phyloP scores from a whole-genome alignment of 2,113 vertebrate species.

The Tor tambroides region DNA sequence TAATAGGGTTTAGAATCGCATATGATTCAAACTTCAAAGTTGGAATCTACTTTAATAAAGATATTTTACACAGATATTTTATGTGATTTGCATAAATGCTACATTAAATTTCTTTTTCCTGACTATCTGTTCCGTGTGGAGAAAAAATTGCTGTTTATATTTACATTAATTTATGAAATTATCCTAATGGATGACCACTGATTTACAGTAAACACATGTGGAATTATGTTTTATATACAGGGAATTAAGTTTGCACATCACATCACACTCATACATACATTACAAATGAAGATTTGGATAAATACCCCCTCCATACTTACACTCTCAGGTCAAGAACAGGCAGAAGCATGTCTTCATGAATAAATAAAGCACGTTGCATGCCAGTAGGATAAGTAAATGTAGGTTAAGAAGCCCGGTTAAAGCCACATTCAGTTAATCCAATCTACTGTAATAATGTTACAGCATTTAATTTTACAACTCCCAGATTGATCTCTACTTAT shows the following conservation, averaged over 20 bases:
- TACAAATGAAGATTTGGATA: not conserved
- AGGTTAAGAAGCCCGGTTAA: constrained; percentile 12
- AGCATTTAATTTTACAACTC: not conserved
- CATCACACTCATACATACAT: not conserved
- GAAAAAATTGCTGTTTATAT: too few species aligned
- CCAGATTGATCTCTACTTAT: not conserved
- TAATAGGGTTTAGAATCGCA: too few species aligned
- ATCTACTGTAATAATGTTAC: not conserved
- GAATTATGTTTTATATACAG: not conserved
- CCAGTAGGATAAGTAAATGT: not conserved
- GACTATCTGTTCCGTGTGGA: too few species aligned
- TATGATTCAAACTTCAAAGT: too few species aligned
- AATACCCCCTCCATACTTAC: not conserved
- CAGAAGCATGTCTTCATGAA: not conserved
- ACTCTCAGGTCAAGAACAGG: not conserved
- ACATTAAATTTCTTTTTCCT: too few species aligned
- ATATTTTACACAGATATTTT: too few species aligned
- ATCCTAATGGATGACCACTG: not conserved
- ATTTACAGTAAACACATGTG: not conserved
- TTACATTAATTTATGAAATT: not conserved
- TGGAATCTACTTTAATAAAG: too few species aligned
- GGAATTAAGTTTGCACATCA: not conserved
- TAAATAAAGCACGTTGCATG: not conserved
- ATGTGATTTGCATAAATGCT: too few species aligned
- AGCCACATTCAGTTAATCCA: not conserved